Evolutionary conservation across 2,888 invertebrate genomes (phyloP).

Genomic region (Cerastis rubricosa): DNA sequence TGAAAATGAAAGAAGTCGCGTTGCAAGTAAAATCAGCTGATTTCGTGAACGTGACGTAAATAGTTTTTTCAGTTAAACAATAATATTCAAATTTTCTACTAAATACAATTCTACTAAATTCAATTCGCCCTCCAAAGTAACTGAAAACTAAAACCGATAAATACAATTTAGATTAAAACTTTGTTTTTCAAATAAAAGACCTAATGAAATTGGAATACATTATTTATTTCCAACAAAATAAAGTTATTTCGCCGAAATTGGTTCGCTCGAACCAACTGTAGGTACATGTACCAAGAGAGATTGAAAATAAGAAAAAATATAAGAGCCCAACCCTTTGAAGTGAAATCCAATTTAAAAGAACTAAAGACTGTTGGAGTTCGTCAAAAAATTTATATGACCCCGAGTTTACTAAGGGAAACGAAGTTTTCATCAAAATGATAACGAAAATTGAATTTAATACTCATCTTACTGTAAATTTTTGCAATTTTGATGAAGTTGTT

Average conservation of each 20-base stretch:
- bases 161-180: slow-evolving; percentile 26
- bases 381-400: slow-evolving; percentile 44
- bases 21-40: neutral
- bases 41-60: neutral
- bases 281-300: neutral
- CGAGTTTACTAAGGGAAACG: slow-evolving; percentile 46
- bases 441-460: slow-evolving; percentile 20
- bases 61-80: neutral
- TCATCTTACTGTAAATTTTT: slow-evolving; percentile 21
- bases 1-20: too few relatives aligned
- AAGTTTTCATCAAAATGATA: slow-evolving; percentile 22
- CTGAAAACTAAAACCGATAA: slow-evolving; percentile 11
- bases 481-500: neutral
- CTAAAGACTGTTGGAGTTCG: slow-evolving; percentile 41
- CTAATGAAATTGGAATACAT: slow-evolving; percentile 28
- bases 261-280: slow-evolving; percentile 29
- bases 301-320: slow-evolving; percentile 30
- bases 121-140: slow-evolving; percentile 4
- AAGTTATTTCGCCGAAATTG: slow-evolving; percentile 27
- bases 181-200: slow-evolving; percentile 13
- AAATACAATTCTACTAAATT: too few relatives aligned
- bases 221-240: slow-evolving; percentile 32
- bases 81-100: neutral
- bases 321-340: slow-evolving; percentile 34
- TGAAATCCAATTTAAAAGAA: slow-evolving; percentile 54